Conservation (phyloP, 2,113 vertebrate species). For the Alces alces region DNA sequence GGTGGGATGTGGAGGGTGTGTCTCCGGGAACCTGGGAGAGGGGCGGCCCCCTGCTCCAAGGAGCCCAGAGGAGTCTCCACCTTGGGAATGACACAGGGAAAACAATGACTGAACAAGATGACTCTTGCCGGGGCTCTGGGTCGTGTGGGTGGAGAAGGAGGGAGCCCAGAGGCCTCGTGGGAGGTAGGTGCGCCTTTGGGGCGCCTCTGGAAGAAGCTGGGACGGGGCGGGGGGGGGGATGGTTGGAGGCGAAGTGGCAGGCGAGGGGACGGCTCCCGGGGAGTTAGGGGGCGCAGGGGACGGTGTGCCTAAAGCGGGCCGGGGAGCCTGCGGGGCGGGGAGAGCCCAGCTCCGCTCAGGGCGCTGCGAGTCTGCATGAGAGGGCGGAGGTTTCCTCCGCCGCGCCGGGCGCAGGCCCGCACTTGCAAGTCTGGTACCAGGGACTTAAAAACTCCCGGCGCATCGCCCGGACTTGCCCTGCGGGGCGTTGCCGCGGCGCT, state of each 20-base stretch:
- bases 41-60: not conserved
- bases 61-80: not conserved
- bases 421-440: constrained; percentile 48
- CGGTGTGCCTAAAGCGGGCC: too few species aligned
- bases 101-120: constrained; percentile 46
- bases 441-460: constrained; percentile 57
- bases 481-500: constrained; percentile 47
- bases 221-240: not conserved
- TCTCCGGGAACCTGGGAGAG: not conserved
- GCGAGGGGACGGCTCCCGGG: not conserved
- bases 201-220: not conserved
- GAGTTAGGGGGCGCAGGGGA: not conserved
- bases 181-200: not conserved
- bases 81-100: not conserved
- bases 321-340: not conserved
- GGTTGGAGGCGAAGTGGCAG: not conserved
- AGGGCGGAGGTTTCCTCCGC: constrained; percentile 32
- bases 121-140: constrained; percentile 33
- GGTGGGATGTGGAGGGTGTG: not conserved
- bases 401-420: constrained; percentile 37
- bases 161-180: not conserved
- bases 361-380: not conserved
- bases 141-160: constrained; percentile 47
- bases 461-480: constrained; percentile 55
- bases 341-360: not conserved